Conservation (phyloP, 2,888 invertebrate species). For the Agrilus cyanescens region DNA sequence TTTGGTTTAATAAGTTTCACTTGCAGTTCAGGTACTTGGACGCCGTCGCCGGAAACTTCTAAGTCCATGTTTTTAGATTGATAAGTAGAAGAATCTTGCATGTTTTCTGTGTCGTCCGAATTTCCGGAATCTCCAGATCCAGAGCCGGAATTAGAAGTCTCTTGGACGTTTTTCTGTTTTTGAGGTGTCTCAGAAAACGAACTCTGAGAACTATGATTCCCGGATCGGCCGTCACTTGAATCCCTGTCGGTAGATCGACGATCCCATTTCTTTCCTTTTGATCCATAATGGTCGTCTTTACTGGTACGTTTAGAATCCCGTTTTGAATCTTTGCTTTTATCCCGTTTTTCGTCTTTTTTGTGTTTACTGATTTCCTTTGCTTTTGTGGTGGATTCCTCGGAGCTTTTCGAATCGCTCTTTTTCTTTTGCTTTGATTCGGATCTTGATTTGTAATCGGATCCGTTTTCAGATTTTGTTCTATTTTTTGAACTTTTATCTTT, state of each 20-base stretch:
- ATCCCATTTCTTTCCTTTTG: slow-evolving; percentile 49
- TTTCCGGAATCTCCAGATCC: slow-evolving; percentile 30
- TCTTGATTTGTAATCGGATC: not conserved
- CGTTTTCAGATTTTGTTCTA: slow-evolving; percentile 6
- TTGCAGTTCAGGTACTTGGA: slow-evolving; percentile 7
- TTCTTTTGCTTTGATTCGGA: not conserved
- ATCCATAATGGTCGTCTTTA: slow-evolving; percentile 60
- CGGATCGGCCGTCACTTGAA: slow-evolving; percentile 58
- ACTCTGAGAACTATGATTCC: slow-evolving; percentile 32
- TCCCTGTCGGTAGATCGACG: slow-evolving; percentile 68
- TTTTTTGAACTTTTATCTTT: slow-evolving; percentile 12
- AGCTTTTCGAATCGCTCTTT: slow-evolving; percentile 16
- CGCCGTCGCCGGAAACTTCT: not conserved
- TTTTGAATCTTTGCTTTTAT: slow-evolving; percentile 17
- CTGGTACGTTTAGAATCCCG: slow-evolving; percentile 20
- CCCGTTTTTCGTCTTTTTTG: slow-evolving; percentile 23
- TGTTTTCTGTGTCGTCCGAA: slow-evolving; percentile 23
- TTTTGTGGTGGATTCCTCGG: slow-evolving; percentile 1
- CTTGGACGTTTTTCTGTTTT: slow-evolving; percentile 19
- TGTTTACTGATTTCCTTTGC: slow-evolving; percentile 9
- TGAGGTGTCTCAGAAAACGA: slow-evolving; percentile 29
- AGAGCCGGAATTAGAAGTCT: slow-evolving; percentile 19
- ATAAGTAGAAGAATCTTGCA: not conserved
- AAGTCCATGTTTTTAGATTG: not conserved
- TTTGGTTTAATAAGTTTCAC: slow-evolving; percentile 50